A percentile compares a stretch with the other conserved stretches of the same genome.
phyloP scores from a whole-genome alignment of 2,797 vertebrate species.

The Poeciliopsis turneri region DNA sequence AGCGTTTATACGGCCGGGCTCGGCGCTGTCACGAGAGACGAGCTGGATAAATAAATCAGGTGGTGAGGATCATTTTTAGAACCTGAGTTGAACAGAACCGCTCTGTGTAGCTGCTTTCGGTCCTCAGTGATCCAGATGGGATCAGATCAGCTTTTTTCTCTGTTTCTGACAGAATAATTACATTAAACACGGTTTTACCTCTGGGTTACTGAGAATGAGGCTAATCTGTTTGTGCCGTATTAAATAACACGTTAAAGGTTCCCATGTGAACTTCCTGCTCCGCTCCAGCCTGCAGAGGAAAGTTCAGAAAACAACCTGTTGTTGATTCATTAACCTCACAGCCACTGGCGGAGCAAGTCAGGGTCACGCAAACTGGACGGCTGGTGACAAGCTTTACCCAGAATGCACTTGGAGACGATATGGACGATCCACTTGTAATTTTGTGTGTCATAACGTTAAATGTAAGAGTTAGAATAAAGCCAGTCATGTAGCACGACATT shows the following conservation, averaged over 20 bases:
- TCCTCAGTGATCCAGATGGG: not conserved
- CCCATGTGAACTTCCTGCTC: not conserved
- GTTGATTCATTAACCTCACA: not conserved
- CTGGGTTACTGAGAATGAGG: not conserved
- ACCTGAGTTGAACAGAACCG: not conserved
- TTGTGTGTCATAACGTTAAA: too few species aligned
- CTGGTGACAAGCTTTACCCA: too few species aligned
- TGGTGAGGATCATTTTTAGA: constrained; percentile 3
- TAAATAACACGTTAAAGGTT: not conserved
- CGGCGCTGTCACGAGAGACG: constrained; percentile 1
- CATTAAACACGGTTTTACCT: not conserved
- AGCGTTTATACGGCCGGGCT: not conserved
- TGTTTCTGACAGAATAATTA: not conserved
- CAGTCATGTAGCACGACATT: too few species aligned
- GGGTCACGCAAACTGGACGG: too few species aligned
- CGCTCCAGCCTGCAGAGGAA: not conserved
- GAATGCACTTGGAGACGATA: too few species aligned
- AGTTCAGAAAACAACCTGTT: not conserved
- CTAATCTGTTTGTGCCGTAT: not conserved
- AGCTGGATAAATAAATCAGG: constrained; percentile 2
- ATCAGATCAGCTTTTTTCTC: not conserved
- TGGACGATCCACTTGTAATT: too few species aligned
- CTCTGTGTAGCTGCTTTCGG: not conserved
- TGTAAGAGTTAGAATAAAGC: too few species aligned
- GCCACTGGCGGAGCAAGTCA: too few species aligned